Evolutionary conservation across 2,888 invertebrate genomes (phyloP), one percentile per base, ranked within the genome.

Genomic region (Amphipyra berbera): DNA sequence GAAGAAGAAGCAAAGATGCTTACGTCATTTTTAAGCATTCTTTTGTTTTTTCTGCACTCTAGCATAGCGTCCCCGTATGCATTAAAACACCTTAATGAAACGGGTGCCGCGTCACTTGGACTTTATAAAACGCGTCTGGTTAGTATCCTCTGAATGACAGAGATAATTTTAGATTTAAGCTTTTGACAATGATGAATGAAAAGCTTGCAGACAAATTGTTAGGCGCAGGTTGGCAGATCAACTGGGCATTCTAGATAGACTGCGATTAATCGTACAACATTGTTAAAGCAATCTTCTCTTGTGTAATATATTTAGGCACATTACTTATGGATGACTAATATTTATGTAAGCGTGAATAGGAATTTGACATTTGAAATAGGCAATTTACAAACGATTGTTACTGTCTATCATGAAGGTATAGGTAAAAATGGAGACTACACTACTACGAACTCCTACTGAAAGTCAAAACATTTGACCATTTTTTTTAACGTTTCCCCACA

Each of bases 321-420:
- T 61, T 33, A 58, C 57, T 67, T 33, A 27, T 56, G 37, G 45
- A 73, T 63, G 48, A 72, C 14, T 70, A 48, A 61, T 72, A 57
- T 41, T 38, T 33, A 9, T 45, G 52, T 21, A 33, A 13, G 41
- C 50, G 52, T 68, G 47, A 58, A 58, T 47, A 55, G 44, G 50
- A 67, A 67, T 56, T 53, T 45, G 58, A 58, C 42, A 47, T 46
- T 45, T 44, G 47, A 57, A 13, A 33, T 49, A 49, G 38, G 13
- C 35, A 35, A 42, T 50, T 12, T 40, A 4, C 30, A 7, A 30
- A 30, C 30, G 2, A 30, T 21, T 21, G 2, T 21, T 21, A 21
- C 21, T n/a, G n/a, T n/a, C n/a, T n/a, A n/a, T n/a, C n/a, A n/a
- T n/a, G n/a, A n/a, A n/a, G n/a, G n/a, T n/a, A n/a, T n/a, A n/a